These are phyloP conservation scores for Actias luna DNA, from an alignment of 2,888 invertebrate species.

Conservation along the genomic window DNA sequence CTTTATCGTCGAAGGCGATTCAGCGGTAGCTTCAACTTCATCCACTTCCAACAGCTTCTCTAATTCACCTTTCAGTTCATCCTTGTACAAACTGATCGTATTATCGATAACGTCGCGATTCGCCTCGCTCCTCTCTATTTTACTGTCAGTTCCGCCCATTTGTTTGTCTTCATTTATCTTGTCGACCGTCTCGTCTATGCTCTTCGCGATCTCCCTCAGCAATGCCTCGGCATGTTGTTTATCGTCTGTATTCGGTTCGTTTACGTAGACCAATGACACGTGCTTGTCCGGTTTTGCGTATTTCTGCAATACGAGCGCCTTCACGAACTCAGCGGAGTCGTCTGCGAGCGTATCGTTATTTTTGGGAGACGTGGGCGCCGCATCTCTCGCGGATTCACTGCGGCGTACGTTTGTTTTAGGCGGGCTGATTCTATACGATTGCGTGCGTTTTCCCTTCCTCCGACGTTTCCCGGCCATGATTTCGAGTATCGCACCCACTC, in stretches of 20 bases:
- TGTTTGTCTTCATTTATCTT: slow-evolving; percentile 55
- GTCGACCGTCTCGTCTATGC: slow-evolving; percentile 72
- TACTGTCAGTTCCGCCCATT: slow-evolving; percentile 66
- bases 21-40: slow-evolving; percentile 38
- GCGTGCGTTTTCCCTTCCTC: slow-evolving; percentile 57
- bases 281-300: slow-evolving; percentile 66
- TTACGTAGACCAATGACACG: slow-evolving; percentile 73
- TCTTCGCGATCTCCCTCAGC: slow-evolving; percentile 68
- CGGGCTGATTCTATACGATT: slow-evolving; percentile 58
- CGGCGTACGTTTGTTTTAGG: slow-evolving; percentile 53
- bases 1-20: slow-evolving; percentile 53
- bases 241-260: slow-evolving; percentile 62
- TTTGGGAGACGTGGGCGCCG: slow-evolving; percentile 56
- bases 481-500: slow-evolving; percentile 67
- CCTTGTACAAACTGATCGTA: slow-evolving; percentile 53
- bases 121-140: slow-evolving; percentile 43
- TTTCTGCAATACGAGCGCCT: slow-evolving; percentile 72
- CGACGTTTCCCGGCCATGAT: slow-evolving; percentile 73
- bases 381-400: slow-evolving; percentile 50
- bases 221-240: slow-evolving; percentile 71
- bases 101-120: slow-evolving; percentile 57
- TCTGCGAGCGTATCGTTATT: slow-evolving; percentile 54
- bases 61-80: slow-evolving; percentile 61
- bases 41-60: slow-evolving; percentile 52
- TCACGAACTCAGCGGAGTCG: slow-evolving; percentile 68